phyloP scores from a whole-genome alignment of 1,140 invertebrate species.

The Diachasma alloeum region DNA sequence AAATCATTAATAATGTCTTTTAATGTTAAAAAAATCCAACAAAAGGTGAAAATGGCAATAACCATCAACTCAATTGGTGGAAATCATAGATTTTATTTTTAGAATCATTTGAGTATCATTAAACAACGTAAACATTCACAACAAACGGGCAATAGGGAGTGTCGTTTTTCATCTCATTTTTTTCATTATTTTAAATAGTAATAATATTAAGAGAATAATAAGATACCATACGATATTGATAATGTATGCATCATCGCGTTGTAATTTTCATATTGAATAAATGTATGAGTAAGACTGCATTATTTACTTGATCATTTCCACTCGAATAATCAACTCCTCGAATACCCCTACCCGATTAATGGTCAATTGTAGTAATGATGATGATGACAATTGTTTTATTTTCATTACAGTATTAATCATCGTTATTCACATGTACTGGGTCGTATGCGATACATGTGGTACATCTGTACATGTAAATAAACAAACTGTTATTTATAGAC shows the following conservation, averaged over 20 bases:
- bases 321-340: background rate
- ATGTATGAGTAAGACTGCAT: slow-evolving; percentile 47
- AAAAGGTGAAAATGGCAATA: no score
- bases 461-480: slow-evolving; percentile 15
- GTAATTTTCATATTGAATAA: slow-evolving; percentile 37
- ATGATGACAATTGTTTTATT: background rate
- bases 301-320: slow-evolving; percentile 22
- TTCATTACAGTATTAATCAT: background rate
- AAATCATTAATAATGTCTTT: no score
- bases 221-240: slow-evolving; percentile 44
- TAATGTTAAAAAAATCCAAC: no score
- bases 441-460: slow-evolving; percentile 12
- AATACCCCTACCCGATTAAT: background rate
- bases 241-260: slow-evolving; percentile 38
- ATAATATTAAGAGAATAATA: slow-evolving; percentile 46
- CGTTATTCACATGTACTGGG: slow-evolving; percentile 6
- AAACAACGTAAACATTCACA: slow-evolving; percentile 57
- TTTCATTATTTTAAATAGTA: slow-evolving; percentile 32
- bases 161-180: slow-evolving; percentile 9
- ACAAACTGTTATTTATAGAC: background rate
- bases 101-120: slow-evolving; percentile 56
- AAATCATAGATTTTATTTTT: slow-evolving; percentile 57
- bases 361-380: slow-evolving; percentile 15
- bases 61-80: slow-evolving; percentile 25
- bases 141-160: slow-evolving; percentile 48